These are phyloP conservation scores for Bombus vancouverensis DNA, from an alignment of 1,140 invertebrate species.

Conservation along the genomic window DNA sequence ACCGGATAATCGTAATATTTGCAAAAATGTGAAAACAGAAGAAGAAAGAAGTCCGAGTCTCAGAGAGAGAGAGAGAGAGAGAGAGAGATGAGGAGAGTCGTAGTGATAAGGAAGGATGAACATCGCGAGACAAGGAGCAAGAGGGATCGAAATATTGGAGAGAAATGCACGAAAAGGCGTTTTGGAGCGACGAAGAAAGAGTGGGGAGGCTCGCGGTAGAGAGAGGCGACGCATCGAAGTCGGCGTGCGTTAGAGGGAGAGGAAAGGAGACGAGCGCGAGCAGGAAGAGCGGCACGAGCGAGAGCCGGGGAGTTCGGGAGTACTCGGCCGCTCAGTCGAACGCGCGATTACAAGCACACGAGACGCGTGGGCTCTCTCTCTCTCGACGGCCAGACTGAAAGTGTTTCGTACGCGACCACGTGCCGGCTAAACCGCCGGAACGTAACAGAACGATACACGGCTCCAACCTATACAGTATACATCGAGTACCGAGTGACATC, in stretches of 20 bases:
- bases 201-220: conserved; percentile 33
- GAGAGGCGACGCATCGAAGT: conserved; percentile 46
- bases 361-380: conserved; percentile 74
- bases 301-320: conserved; percentile 67
- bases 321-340: conserved; percentile 77
- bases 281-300: conserved; percentile 73
- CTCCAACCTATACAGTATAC: neutral
- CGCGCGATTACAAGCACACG: conserved; percentile 80
- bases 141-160: neutral
- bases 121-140: conserved; percentile 11
- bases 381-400: conserved; percentile 56
- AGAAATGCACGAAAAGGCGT: conserved; percentile 18
- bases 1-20: neutral
- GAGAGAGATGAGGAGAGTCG: conserved; percentile 2
- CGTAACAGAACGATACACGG: conserved; percentile 28
- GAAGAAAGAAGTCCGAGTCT: no score
- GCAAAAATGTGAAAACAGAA: neutral
- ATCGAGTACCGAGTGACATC: neutral
- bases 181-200: conserved; percentile 33
- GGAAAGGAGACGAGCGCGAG: conserved; percentile 55
- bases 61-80: neutral
- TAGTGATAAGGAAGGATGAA: conserved; percentile 6
- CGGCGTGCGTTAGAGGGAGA: conserved; percentile 50
- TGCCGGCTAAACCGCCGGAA: conserved; percentile 61
- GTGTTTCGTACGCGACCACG: conserved; percentile 73